Conservation (phyloP, 2,113 vertebrate genomes). For the Dasyurus viverrinus region DNA sequence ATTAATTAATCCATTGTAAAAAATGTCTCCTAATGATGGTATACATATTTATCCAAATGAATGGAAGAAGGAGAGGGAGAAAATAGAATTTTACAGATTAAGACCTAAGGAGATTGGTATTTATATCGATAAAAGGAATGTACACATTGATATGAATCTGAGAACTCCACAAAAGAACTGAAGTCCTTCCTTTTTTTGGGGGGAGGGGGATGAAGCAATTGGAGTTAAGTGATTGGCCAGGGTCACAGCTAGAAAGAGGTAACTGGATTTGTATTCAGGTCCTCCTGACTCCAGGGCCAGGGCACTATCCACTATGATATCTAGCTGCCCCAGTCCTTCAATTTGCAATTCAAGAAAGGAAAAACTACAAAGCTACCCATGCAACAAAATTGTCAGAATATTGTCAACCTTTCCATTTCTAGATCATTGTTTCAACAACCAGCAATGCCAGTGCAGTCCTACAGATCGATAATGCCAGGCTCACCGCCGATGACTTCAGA, state of each 20-base stretch:
- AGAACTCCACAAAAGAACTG: background rate
- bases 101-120: background rate
- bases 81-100: background rate
- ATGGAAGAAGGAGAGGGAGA: background rate
- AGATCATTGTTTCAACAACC: constrained; percentile 84
- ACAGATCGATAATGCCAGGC: constrained; percentile 86
- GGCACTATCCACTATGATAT: too few relatives aligned
- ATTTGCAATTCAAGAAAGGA: constrained; percentile 16
- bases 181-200: background rate
- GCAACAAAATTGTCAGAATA: background rate
- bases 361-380: background rate
- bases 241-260: too few relatives aligned
- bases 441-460: constrained; percentile 84
- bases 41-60: background rate
- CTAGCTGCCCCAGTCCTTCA: background rate
- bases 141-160: background rate
- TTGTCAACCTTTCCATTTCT: constrained; percentile 32
- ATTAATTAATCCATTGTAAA: background rate
- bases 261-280: too few relatives aligned
- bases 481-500: constrained; percentile 90
- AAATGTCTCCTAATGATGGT: background rate
- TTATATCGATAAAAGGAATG: background rate
- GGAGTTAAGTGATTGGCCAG: too few relatives aligned
- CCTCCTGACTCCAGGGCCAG: too few relatives aligned
- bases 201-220: too few relatives aligned